Percentiles rank a stretch among this genome's conserved stretches.
Conservation (phyloP, 2,797 vertebrate species). For the Spheniscus humboldti region DNA sequence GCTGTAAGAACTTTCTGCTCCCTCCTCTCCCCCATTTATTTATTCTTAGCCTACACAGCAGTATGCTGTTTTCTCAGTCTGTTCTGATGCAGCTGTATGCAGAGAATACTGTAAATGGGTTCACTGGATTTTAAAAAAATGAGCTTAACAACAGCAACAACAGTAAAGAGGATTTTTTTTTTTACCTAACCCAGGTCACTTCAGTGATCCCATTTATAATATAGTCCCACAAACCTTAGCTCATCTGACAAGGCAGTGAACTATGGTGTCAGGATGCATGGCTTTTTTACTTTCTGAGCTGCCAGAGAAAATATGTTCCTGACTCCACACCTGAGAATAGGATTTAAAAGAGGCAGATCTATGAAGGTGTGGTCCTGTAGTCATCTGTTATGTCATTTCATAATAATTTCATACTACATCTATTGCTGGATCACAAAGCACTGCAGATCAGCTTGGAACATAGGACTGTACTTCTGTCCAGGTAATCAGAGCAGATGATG, state of each 20-base stretch:
- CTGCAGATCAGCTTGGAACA: background rate
- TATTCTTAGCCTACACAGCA: background rate
- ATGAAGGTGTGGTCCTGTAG: background rate
- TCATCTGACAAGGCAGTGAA: background rate
- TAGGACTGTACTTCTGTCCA: background rate
- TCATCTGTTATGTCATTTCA: background rate
- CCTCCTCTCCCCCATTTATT: background rate
- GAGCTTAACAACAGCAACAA: background rate
- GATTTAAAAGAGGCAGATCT: background rate
- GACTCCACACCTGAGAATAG: background rate
- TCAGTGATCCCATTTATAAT: background rate
- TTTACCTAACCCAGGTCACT: background rate
- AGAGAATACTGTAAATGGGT: background rate
- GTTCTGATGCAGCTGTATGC: background rate
- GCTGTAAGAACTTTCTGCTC: background rate
- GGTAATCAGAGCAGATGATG: background rate
- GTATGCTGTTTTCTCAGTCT: background rate
- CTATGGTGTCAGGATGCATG: background rate
- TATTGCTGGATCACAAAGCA: background rate
- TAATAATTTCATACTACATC: background rate
- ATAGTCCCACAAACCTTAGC: background rate
- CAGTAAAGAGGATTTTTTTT: background rate
- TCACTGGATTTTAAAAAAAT: background rate
- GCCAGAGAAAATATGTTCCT: background rate
- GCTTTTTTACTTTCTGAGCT: background rate